Evolutionary conservation across 2,888 invertebrate genomes (phyloP), one percentile per base, ranked within the genome.

Genomic region (Dermolepida albohirtum): DNA sequence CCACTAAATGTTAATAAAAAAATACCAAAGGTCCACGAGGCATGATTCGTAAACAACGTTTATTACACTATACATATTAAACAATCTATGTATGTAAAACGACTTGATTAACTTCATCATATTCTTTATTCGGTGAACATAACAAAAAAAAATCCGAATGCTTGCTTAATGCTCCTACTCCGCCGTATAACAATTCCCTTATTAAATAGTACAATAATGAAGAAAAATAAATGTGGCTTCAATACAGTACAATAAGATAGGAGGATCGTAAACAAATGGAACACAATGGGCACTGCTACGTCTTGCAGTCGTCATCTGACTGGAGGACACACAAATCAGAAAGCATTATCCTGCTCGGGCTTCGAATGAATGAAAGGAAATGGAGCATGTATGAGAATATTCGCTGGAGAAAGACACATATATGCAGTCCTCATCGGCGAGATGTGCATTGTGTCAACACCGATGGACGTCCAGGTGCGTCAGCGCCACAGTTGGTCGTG

Each of bases 361-460:
- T 50, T 17, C n/a, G 47, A 39, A 40, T 27, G 12, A 66, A 65
- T 17, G 62, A 67, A 55, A 68, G 66, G 65, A 57, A 71, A 71
- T 72, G 71, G n/a, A 1, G 16, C 14, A 11, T 11, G 10, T 27
- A 17, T 16, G 39, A 16, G 5, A 1, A 40, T 44, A 6, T 44
- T 34, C 34, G 34, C 34, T 1, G 34, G 6, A 40, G 11, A 50
- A 22, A 40, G 54, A 54, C 16, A 17, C 29, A 71, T 59, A 69
- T 29, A 50, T 40, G n/a, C 12, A 11, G 22, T 29, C 27, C 59
- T 27, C 51, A 34, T 40, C 43, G 49, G 74, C 73, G 76, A 77
- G 76, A 75, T 74, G 76, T 75, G 78, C 76, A 59, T 59, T 59
- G 59, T 79, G 77, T 78, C 77, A 78, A 77, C 78, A 78, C 78